Base-by-base conservation (phyloP, 2,113 vertebrate species). In the Chloroceryle aenea region DNA sequence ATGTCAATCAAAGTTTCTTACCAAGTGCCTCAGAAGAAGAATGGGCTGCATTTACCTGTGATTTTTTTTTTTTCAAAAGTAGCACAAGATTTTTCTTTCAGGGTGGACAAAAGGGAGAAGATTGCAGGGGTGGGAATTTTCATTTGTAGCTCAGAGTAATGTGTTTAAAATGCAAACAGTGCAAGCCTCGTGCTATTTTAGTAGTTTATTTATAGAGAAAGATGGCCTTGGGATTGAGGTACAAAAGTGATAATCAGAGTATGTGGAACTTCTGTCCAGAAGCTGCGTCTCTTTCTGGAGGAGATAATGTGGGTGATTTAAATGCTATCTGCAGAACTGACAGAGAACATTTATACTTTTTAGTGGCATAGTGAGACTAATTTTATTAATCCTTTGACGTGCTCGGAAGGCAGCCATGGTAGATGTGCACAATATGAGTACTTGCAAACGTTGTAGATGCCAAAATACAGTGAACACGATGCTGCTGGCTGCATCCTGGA, bases 301-400 rank as follows among this genome's bases (percentile, higher is more conserved):
- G 38, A 81, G 59, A n/a, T 75, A 62, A 30, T 40, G 34, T 40
- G 52, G 18, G 27, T 79, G 74, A 68, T 91, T 77, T 82, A 82
- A 94, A 83, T 63, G 91, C 78, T 89, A 13, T 62, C 75, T 89
- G 36, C 67, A 85, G 52, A 89, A 32, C 47, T 72, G 56, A 64
- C 48, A 55, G 36, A 55, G 80, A 75, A 26, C 50, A 6, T 40
- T 83, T 90, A 55, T 88, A 90, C 53, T 66, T 74, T 89, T 53
- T 78, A 71, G 40, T 89, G 48, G n/a, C 14, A 45, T 50, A 59
- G 66, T 69, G 81, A 94, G 67, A 50, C 53, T 89, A 80, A 85
- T 96, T 89, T 79, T 77, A 73, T 76, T 91, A 91, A 80, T 80
- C 18, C 29, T 80, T 76, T 85, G 42, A 91, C 85, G 71, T 87